Conservation (phyloP, 2,888 invertebrate species). For the Argyra leucocephala region DNA sequence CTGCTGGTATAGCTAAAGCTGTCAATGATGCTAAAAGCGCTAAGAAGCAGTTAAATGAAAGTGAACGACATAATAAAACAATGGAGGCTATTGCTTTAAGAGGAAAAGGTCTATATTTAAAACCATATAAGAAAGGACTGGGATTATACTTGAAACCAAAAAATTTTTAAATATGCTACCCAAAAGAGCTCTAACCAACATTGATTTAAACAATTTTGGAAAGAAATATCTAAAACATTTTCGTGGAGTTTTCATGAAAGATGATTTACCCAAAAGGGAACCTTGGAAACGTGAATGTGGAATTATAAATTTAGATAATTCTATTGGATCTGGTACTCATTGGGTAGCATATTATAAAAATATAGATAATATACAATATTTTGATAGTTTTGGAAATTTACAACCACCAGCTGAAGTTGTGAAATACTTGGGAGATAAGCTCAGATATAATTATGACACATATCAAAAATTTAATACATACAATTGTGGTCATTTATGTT, state of each 20-base stretch:
- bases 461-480: slow-evolving; percentile 26
- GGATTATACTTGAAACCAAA: too few relatives aligned
- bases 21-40: slow-evolving; percentile 32
- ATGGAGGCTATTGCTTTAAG: slow-evolving; percentile 34
- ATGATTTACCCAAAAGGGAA: slow-evolving; percentile 24
- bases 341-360: slow-evolving; percentile 34
- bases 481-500: slow-evolving; percentile 31
- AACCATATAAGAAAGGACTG: slow-evolving; percentile 30
- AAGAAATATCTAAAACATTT: slow-evolving; percentile 29
- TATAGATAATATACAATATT: slow-evolving; percentile 29
- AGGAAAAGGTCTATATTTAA: slow-evolving; percentile 31
- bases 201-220: slow-evolving; percentile 28
- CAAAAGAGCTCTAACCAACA: slow-evolving; percentile 20
- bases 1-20: slow-evolving; percentile 33
- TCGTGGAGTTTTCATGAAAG: slow-evolving; percentile 30
- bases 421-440: slow-evolving; percentile 23
- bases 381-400: slow-evolving; percentile 35
- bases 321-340: slow-evolving; percentile 30
- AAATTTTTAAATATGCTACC: slow-evolving; percentile 29
- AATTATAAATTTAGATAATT: slow-evolving; percentile 26
- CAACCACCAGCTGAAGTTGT: slow-evolving; percentile 28
- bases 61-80: slow-evolving; percentile 29
- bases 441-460: slow-evolving; percentile 28
- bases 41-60: slow-evolving; percentile 30
- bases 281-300: slow-evolving; percentile 4